phyloP scores from a whole-genome alignment of 23 tunicate species.

The Phallusia fumigata region DNA sequence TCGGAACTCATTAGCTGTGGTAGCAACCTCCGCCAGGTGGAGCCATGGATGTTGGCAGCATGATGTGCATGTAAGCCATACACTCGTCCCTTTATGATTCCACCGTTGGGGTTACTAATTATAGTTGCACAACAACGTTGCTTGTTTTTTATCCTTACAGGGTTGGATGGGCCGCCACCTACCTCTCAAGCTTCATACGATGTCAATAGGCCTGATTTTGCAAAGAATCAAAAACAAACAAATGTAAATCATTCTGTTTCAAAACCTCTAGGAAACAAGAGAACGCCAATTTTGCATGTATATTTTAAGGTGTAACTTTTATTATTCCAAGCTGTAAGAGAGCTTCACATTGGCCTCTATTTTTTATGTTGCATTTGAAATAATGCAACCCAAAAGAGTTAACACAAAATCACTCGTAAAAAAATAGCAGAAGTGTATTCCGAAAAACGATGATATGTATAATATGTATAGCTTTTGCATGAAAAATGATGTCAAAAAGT shows the following conservation, averaged over 20 bases:
- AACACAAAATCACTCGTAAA: too few species aligned
- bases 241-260: not conserved
- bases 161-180: not conserved
- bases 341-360: too few species aligned
- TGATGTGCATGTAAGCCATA: not conserved
- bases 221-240: not conserved
- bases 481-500: too few species aligned
- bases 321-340: too few species aligned
- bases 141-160: not conserved
- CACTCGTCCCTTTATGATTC: not conserved
- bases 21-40: slow-evolving; percentile 11
- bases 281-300: too few species aligned
- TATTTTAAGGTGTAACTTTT: too few species aligned
- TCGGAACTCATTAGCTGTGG: slow-evolving; percentile 1
- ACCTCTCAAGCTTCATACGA: not conserved
- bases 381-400: too few species aligned
- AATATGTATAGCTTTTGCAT: too few species aligned
- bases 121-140: not conserved
- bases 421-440: too few species aligned
- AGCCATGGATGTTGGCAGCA: not conserved
- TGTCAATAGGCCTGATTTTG: not conserved
- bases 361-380: too few species aligned
- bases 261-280: too few species aligned
- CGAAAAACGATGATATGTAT: too few species aligned
- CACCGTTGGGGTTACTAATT: not conserved